A percentile compares a stretch with the other conserved stretches of the same genome.
Conservation (phyloP, 2,888 invertebrate genomes). For the Tinea trinotella region DNA sequence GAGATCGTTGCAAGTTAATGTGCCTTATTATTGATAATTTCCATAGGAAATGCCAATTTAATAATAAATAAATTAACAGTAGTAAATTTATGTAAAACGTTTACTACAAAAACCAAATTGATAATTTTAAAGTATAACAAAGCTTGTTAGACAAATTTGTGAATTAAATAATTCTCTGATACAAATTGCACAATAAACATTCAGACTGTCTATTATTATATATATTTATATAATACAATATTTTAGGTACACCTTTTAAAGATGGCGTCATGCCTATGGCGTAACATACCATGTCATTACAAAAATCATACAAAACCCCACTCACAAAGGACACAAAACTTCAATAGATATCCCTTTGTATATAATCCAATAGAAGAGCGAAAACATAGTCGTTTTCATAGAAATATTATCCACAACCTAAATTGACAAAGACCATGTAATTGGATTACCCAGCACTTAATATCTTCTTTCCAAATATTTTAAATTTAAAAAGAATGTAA, state of each 20-base stretch:
- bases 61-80: too few relatives aligned
- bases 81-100: too few relatives aligned
- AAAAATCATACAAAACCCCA: constrained; percentile 26
- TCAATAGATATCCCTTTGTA: constrained; percentile 53
- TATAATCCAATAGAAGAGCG: constrained; percentile 45
- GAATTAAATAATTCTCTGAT: too few relatives aligned
- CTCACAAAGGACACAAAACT: constrained; percentile 46
- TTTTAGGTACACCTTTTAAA: neutral
- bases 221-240: neutral
- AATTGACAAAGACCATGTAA: constrained; percentile 65
- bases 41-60: too few relatives aligned
- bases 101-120: too few relatives aligned
- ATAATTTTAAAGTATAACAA: too few relatives aligned
- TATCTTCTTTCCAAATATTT: constrained; percentile 47
- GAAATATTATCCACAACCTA: constrained; percentile 70
- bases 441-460: constrained; percentile 68
- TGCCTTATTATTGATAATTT: too few relatives aligned
- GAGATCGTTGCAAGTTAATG: too few relatives aligned
- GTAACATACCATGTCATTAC: constrained; percentile 40
- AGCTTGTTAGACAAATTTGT: too few relatives aligned
- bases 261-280: neutral
- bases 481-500: neutral
- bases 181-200: neutral
- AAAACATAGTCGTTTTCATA: constrained; percentile 55
- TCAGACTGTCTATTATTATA: neutral